Conservation (phyloP, 2,888 invertebrate species). For the Marronus borbonicus region DNA sequence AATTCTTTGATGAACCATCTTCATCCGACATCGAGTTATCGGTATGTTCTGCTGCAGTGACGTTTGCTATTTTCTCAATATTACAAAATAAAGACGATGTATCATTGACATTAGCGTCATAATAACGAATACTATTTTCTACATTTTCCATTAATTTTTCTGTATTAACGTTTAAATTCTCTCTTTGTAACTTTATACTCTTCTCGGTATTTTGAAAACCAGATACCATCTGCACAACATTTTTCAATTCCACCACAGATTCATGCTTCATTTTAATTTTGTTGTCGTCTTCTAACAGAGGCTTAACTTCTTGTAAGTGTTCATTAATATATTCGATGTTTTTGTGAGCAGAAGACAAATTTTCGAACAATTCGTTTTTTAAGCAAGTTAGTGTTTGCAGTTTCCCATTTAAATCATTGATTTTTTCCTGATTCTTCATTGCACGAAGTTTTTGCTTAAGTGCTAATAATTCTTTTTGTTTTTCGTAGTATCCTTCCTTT, state of each 20-base stretch:
- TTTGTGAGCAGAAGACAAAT: neutral
- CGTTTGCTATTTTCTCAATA: slow-evolving; percentile 14
- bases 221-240: slow-evolving; percentile 16
- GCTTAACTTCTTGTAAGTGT: neutral
- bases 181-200: neutral
- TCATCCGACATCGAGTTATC: neutral
- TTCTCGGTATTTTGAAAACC: neutral
- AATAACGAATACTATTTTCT: neutral
- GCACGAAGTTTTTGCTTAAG: slow-evolving; percentile 32
- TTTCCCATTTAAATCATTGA: slow-evolving; percentile 28
- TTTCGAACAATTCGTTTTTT: slow-evolving; percentile 23
- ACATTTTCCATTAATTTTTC: slow-evolving; percentile 1
- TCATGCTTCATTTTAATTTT: slow-evolving; percentile 48
- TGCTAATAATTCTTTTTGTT: slow-evolving; percentile 27
- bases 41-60: neutral
- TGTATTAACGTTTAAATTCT: slow-evolving; percentile 22
- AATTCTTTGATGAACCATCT: neutral
- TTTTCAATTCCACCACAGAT: slow-evolving; percentile 43
- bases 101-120: neutral
- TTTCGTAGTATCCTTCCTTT: slow-evolving; percentile 42
- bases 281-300: slow-evolving; percentile 17
- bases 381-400: slow-evolving; percentile 20
- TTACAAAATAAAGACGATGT: slow-evolving; percentile 11
- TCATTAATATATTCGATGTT: slow-evolving; percentile 33
- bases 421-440: slow-evolving; percentile 29